Conservation (phyloP, 2,888 invertebrate species). For the Xiphydria camelus region DNA sequence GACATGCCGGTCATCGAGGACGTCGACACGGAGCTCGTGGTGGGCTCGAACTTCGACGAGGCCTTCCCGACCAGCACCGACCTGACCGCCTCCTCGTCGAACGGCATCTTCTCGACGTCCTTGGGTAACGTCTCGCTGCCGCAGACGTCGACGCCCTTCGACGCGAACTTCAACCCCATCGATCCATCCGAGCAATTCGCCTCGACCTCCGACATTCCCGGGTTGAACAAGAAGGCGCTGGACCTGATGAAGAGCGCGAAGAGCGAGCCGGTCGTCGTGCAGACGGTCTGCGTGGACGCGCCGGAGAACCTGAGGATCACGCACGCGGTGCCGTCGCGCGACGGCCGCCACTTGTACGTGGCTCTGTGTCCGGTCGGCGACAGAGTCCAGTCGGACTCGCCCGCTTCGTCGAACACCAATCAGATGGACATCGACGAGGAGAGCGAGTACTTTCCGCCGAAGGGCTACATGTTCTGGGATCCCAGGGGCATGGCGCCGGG, state of each 20-base stretch:
- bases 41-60: conserved; percentile 46
- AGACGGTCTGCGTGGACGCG: conserved; percentile 48
- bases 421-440: conserved; percentile 56
- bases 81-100: conserved; percentile 48
- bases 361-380: conserved; percentile 37
- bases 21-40: conserved; percentile 51
- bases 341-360: conserved; percentile 49
- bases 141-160: conserved; percentile 42
- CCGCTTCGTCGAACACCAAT: conserved; percentile 48
- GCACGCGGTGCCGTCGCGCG: conserved; percentile 44
- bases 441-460: conserved; percentile 46
- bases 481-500: conserved; percentile 64
- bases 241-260: conserved; percentile 42
- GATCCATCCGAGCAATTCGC: conserved; percentile 45
- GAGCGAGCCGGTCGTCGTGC: conserved; percentile 49
- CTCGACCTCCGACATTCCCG: conserved; percentile 47
- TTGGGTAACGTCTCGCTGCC: conserved; percentile 33
- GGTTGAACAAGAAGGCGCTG: conserved; percentile 41
- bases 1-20: conserved; percentile 56
- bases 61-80: conserved; percentile 38
- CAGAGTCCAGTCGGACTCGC: conserved; percentile 48
- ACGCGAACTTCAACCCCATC: conserved; percentile 51
- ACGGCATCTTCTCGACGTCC: conserved; percentile 41
- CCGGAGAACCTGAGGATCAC: conserved; percentile 44
- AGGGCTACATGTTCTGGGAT: conserved; percentile 63